Evolutionary conservation across 1,140 invertebrate genomes (phyloP).

Genomic region (Tetragonula clypearis): DNA sequence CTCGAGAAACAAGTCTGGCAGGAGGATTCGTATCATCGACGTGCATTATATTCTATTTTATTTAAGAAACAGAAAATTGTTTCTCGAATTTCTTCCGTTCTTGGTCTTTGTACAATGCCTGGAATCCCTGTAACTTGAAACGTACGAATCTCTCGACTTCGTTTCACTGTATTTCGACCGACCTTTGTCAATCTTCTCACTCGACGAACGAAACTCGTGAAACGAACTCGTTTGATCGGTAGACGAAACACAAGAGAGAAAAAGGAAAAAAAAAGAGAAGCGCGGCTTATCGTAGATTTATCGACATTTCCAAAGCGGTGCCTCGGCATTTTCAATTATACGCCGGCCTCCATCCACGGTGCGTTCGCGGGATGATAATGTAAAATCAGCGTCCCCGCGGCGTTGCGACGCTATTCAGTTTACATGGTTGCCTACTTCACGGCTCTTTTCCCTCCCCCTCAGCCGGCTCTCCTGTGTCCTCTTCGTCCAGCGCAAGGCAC

Average conservation of each 20-base stretch:
- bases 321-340: slow-evolving; percentile 63
- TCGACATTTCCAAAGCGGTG: slow-evolving; percentile 59
- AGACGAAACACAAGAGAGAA: too few species aligned
- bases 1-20: too few species aligned
- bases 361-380: slow-evolving; percentile 39
- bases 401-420: slow-evolving; percentile 14
- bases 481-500: neutral
- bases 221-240: neutral
- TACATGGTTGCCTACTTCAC: slow-evolving; percentile 6
- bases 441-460: neutral
- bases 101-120: too few species aligned
- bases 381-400: slow-evolving; percentile 20
- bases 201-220: neutral
- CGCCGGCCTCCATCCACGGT: neutral
- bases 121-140: too few species aligned
- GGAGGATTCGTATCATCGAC: too few species aligned
- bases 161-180: neutral
- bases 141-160: too few species aligned
- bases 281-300: slow-evolving; percentile 50
- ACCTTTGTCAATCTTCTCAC: neutral
- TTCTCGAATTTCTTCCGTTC: too few species aligned
- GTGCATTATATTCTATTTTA: too few species aligned
- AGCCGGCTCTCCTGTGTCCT: too few species aligned
- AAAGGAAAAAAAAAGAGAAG: neutral
- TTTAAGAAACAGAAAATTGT: too few species aligned